Evolutionary conservation across 2,113 vertebrate genomes (phyloP), one percentile per base, ranked within the genome.

Genomic region (Caracal caracal): DNA sequence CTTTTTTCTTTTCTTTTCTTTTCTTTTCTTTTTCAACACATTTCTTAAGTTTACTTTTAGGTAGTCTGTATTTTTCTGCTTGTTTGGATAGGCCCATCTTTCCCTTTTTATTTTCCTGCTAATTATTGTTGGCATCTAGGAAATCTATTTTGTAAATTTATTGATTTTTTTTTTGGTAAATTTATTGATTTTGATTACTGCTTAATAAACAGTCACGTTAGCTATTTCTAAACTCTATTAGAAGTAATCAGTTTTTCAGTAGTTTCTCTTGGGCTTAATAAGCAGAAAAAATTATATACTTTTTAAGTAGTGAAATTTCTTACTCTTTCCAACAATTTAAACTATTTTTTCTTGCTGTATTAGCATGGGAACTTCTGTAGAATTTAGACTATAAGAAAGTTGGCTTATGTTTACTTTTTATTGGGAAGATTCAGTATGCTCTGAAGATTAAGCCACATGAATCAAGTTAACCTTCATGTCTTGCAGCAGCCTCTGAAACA

Each of bases 221-320:
- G 35, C 40, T 71, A 76, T 26, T 76, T 76, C 73, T 76, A 66
- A 94, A 90, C 37, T 59, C 73, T 85, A 15, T 56, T 90, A 65
- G 5, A 85, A 47, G 53, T 85, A 89, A 85, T 61, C 53, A 65
- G 70, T 73, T 89, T 73, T 92, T 65, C 63, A 80, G 10, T 47
- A 92, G 30, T 75, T 92, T 88, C 37, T 88, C 9, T 61, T 76
- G 10, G 40, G 12, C 40, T 85, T 80, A 26, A 49, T 70, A 68
- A 22, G 10, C 19, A 92, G 33, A 89, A 91, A 90, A 91, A 73
- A 80, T 24, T 51, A 61, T 51, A 20, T 51, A 61, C 61, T 85
- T 94, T 96, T 90, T 15, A 71, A 83, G 81, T 84, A 65, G 65
- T 78, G 7, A 37, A 24, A 83, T 61, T 93, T 88, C 87, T 83